These are phyloP conservation scores for Acanthaster planci DNA, from an alignment of 35 echinoderm and acorn worm species.

Conservation along the genomic window DNA sequence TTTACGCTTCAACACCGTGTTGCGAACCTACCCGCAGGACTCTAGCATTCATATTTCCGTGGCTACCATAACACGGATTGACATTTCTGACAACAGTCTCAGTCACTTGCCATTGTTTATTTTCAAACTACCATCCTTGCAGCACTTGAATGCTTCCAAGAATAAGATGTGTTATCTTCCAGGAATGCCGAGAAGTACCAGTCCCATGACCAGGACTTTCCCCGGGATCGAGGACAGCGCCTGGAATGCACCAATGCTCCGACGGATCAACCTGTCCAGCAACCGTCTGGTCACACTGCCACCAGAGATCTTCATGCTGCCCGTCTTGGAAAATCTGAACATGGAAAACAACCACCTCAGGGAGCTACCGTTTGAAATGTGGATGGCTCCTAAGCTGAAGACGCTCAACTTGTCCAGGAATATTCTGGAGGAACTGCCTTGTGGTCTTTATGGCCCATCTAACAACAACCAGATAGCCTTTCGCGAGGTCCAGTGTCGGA, in stretches of 20 bases:
- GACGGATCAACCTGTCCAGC: constrained; percentile 62
- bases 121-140: constrained; percentile 89
- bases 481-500: background rate
- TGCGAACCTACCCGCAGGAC: constrained; percentile 59
- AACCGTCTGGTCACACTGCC: constrained; percentile 71
- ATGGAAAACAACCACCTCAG: constrained; percentile 62
- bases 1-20: constrained; percentile 65
- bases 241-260: constrained; percentile 81
- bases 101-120: constrained; percentile 68
- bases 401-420: constrained; percentile 79
- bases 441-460: background rate
- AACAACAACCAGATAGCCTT: background rate
- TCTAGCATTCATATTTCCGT: constrained; percentile 60
- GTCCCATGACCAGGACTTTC: background rate
- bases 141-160: constrained; percentile 71
- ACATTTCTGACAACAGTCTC: constrained; percentile 88
- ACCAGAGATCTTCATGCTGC: constrained; percentile 68
- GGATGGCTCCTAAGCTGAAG: constrained; percentile 86
- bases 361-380: constrained; percentile 92
- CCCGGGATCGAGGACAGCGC: background rate
- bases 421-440: constrained; percentile 74
- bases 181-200: background rate
- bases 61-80: constrained; percentile 77
- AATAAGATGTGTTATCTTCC: constrained; percentile 87
- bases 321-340: constrained; percentile 57